Conservation (phyloP, 2,797 vertebrate genomes). For the Microctenopoma stevenorrisi region DNA sequence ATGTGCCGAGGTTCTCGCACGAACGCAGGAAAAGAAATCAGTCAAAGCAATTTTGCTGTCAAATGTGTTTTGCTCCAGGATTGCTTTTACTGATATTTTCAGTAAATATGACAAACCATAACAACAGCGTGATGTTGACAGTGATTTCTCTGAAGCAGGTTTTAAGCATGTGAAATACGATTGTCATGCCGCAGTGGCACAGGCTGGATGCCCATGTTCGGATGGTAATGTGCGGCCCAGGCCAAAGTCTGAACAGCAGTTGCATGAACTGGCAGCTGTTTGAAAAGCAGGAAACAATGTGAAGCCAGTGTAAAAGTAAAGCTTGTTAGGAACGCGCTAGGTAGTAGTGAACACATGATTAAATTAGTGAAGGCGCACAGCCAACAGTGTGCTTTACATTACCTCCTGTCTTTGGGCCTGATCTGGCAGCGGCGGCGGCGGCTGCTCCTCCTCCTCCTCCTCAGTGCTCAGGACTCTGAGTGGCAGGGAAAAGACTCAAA, state of each 20-base stretch:
- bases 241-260: background rate
- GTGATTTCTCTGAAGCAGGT: background rate
- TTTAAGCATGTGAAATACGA: background rate
- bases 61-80: too few species aligned
- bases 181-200: too few species aligned
- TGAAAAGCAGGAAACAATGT: background rate
- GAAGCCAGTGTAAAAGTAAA: background rate
- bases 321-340: background rate
- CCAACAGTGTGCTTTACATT: background rate
- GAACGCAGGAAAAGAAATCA: constrained; percentile 15
- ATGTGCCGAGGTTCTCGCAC: background rate
- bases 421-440: background rate
- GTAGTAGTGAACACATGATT: background rate
- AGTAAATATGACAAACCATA: constrained; percentile 5
- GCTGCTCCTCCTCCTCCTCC: background rate
- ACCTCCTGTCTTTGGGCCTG: background rate
- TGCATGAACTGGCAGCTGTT: background rate
- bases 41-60: background rate
- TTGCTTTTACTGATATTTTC: background rate
- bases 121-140: background rate
- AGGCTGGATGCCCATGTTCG: too few species aligned
- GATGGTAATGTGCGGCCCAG: too few species aligned
- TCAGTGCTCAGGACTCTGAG: constrained; percentile 7
- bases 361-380: constrained; percentile 9
- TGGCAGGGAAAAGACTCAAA: constrained; percentile 24